Evolutionary conservation across 2,888 invertebrate genomes (phyloP).

Genomic region (Monopis laevigella): DNA sequence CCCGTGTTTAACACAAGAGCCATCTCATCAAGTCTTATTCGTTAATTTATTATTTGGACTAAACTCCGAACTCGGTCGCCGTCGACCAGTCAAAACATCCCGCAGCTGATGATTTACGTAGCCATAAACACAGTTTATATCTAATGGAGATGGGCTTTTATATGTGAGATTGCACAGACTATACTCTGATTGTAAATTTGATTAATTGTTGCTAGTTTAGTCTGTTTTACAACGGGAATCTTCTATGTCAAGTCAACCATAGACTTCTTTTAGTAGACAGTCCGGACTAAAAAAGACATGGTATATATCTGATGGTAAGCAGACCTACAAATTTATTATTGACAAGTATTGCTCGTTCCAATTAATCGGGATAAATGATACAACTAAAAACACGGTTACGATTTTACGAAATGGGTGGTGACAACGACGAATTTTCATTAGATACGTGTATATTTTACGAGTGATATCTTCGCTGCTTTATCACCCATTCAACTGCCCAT

Average conservation of each 20-base stretch:
- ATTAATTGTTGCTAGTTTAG: conserved; percentile 10
- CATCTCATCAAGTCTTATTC: conserved; percentile 47
- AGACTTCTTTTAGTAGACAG: no score
- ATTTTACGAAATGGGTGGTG: no score
- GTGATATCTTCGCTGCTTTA: no score
- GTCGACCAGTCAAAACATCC: conserved; percentile 58
- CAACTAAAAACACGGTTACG: no score
- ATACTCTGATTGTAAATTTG: conserved; percentile 20
- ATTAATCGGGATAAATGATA: no score
- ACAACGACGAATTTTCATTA: no score
- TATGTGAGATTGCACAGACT: conserved; percentile 49
- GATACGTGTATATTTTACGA: no score
- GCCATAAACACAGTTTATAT: conserved; percentile 60
- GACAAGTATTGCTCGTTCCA: no score
- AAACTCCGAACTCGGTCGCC: conserved; percentile 28
- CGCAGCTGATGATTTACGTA: conserved; percentile 54
- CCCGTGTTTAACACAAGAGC: conserved; percentile 49
- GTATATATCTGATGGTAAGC: no score
- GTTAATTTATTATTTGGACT: conserved; percentile 63
- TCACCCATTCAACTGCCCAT: no score
- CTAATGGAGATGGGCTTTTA: conserved; percentile 61
- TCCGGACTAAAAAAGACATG: no score
- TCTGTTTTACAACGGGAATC: conserved; percentile 4
- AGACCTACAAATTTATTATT: no score
- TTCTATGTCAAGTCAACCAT: neutral